Conservation (phyloP, 30 jellyfish, hydroid and myxozoan species). For the Aurelia aurita complex sp. Pacific region DNA sequence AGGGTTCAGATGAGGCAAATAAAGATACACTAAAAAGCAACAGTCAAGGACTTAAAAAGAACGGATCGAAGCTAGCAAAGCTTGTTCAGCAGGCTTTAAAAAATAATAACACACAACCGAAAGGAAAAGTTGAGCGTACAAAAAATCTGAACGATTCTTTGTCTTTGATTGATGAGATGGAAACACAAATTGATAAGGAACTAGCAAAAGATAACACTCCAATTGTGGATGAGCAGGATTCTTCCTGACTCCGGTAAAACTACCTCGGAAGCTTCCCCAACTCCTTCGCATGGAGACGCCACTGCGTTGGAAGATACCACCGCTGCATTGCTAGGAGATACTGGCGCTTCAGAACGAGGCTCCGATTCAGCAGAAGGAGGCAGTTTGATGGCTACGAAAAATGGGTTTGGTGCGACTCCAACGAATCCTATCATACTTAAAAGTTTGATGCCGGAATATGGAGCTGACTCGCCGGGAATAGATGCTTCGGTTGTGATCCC, state of each 20-base stretch:
- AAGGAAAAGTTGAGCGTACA: conserved; percentile 7
- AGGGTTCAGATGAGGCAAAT: not conserved
- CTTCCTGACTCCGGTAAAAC: not conserved
- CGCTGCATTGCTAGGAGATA: not conserved
- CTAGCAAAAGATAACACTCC: conserved; percentile 32
- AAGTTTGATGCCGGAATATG: conserved; percentile 67
- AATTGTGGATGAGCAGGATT: conserved; percentile 16
- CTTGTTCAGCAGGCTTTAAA: conserved; percentile 20
- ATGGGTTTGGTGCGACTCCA: conserved; percentile 10
- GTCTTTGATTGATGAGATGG: conserved; percentile 63
- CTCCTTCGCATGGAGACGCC: not conserved
- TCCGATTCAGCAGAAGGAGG: not conserved
- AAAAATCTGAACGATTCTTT: conserved; percentile 52
- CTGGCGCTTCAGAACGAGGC: not conserved
- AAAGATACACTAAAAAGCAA: not conserved
- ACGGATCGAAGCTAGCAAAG: conserved; percentile 35
- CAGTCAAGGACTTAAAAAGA: conserved; percentile 4
- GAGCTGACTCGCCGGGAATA: conserved; percentile 51
- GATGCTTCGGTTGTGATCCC: not conserved
- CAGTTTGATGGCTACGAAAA: not conserved
- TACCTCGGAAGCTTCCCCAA: not conserved
- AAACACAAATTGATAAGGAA: conserved; percentile 57
- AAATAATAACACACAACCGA: not conserved
- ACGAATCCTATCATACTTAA: conserved; percentile 36
- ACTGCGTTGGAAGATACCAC: not conserved